Percentiles rank a stretch among this genome's conserved stretches.
Evolutionary conservation across 2,888 invertebrate genomes (phyloP).

Genomic region (Brachyptera risi): DNA sequence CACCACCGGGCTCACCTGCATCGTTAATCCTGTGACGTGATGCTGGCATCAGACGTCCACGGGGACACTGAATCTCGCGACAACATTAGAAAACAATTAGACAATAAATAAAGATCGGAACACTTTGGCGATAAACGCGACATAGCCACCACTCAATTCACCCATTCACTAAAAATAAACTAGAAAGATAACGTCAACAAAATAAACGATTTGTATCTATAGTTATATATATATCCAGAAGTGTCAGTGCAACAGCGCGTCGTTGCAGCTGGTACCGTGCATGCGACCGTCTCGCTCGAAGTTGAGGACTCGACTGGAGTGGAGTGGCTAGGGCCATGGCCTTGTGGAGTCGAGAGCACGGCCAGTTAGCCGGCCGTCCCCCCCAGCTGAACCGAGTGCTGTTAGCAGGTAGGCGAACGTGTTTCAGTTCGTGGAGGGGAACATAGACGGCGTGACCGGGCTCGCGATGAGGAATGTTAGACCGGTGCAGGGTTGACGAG

Average conservation of each 20-base stretch:
- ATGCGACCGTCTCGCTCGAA: background rate
- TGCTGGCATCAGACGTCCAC: background rate
- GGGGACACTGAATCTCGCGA: background rate
- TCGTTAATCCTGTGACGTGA: slow-evolving; percentile 8
- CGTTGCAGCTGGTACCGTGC: background rate
- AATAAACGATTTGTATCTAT: background rate
- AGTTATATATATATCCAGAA: background rate
- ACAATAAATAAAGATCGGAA: too few species aligned
- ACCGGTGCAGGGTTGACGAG: too few species aligned
- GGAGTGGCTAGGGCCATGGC: slow-evolving; percentile 1
- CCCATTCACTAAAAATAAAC: slow-evolving; percentile 25
- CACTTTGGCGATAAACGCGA: slow-evolving; percentile 13
- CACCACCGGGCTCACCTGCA: slow-evolving; percentile 49
- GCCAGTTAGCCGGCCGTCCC: background rate
- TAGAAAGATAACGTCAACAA: background rate
- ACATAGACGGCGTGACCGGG: too few species aligned
- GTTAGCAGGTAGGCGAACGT: too few species aligned
- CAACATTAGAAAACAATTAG: too few species aligned
- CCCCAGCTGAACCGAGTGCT: background rate
- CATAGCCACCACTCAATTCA: slow-evolving; percentile 43
- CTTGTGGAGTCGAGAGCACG: too few species aligned
- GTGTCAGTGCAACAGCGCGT: background rate
- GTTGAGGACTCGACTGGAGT: slow-evolving; percentile 1
- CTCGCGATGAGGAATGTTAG: too few species aligned
- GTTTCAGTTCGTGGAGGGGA: too few species aligned